Conservation (phyloP, 2,113 vertebrate genomes). For the Xerus inauris region DNA sequence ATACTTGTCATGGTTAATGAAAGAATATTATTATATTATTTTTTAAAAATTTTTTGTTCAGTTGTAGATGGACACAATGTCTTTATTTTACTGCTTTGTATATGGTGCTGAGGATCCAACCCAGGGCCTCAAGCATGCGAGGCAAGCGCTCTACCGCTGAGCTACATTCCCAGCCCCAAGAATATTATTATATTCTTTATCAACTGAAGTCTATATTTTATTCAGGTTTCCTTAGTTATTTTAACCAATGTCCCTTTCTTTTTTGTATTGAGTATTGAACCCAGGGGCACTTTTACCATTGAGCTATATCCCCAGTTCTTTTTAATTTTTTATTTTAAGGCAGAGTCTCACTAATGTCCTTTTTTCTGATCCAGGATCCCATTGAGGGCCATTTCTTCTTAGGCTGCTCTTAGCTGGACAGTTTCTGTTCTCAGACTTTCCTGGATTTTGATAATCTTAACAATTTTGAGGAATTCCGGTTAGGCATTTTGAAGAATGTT, state of each 20-base stretch:
- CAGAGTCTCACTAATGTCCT: background rate
- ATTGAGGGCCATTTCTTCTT: background rate
- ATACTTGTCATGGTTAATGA: conserved; percentile 8
- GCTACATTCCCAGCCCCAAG: too few species aligned
- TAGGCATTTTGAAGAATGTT: background rate
- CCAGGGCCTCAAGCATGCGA: too few species aligned
- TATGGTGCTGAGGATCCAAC: too few species aligned
- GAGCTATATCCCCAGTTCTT: background rate
- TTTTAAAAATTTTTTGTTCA: too few species aligned
- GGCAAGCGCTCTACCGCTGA: too few species aligned
- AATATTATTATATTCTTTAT: background rate
- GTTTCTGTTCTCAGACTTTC: background rate
- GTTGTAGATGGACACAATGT: too few species aligned
- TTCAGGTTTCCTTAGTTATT: background rate
- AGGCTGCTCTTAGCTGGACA: background rate
- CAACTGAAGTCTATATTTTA: background rate
- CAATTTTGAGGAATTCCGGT: background rate
- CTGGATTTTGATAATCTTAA: background rate
- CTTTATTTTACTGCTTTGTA: too few species aligned
- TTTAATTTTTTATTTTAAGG: background rate
- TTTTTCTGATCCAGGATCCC: background rate
- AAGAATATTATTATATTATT: too few species aligned
- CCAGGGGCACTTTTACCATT: too few species aligned
- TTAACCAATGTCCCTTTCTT: too few species aligned
- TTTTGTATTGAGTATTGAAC: too few species aligned